Evolutionary conservation across 2,888 invertebrate species (phyloP), one percentile per base, ranked within the genome.

Genomic region (Choreutis nemorana): DNA sequence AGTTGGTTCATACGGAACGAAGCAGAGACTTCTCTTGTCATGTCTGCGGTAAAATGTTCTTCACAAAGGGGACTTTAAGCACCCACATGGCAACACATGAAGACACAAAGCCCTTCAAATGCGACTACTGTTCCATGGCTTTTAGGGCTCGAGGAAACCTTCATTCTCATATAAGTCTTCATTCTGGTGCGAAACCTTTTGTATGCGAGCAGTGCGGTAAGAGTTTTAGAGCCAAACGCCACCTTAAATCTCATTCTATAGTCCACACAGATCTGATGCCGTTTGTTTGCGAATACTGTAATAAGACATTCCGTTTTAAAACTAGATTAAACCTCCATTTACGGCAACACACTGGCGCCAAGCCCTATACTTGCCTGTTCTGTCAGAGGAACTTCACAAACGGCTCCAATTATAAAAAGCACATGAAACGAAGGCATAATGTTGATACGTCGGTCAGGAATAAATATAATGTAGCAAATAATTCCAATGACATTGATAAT

Each of bases 191-290:
- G 0, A 77, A 78, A 27, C 77, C 77, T 0, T 78, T 75, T 47
- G 67, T 77, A 0, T 79, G 79, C 25, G 78, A 79, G 30, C 72
- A 71, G 14, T 79, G 79, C 2, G 77, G 75, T 0, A 77, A 72
- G 37, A 71, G 71, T 23, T 79, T 78, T 27, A 37, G 75, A 15
- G 72, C 65, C 0, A 77, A 77, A 56, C 51, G 77, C 1, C 66
- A 75, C 20, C 45, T 79, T n/a, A 75, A 75, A 47, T 73, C 73
- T 0, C 79, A 79, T 40, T 75, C 77, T 0, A 78, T 78, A 4
- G 56, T 75, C 0, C 79, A 79, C 26, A 78, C 78, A 1, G 78
- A 78, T 32, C 41, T 73, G 24, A 70, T 67, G 60, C 79, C 79
- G 0, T 78, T 61, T 8, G 40, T 55, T 0, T 79, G 79, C 50